phyloP scores from a whole-genome alignment of 64 coral and sea anemone genomes.

The Anthopleura sola region DNA sequence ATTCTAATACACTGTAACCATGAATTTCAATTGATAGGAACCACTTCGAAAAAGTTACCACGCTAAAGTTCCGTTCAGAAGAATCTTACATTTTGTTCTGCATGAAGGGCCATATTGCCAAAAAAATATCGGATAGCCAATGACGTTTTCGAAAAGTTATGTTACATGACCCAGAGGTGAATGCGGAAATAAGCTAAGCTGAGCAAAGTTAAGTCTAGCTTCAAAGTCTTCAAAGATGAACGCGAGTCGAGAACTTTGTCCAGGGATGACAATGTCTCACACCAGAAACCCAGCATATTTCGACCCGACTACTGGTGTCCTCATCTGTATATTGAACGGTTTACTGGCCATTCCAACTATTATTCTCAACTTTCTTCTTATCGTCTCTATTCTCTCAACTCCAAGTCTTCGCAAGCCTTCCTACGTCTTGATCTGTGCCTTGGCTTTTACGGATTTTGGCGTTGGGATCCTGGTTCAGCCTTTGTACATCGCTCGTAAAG shows the following conservation, averaged over 20 bases:
- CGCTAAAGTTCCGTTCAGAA: too few species aligned
- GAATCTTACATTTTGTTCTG: too few species aligned
- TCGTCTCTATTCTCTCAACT: constrained; percentile 17
- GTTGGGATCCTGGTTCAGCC: constrained; percentile 45
- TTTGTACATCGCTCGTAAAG: constrained; percentile 12
- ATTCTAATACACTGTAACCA: too few species aligned
- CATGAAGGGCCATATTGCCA: too few species aligned
- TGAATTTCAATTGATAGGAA: too few species aligned
- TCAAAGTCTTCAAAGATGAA: not conserved
- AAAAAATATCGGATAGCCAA: too few species aligned
- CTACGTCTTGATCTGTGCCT: constrained; percentile 24
- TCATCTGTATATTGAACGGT: constrained; percentile 27
- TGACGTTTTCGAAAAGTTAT: too few species aligned
- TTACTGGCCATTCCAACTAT: constrained; percentile 13
- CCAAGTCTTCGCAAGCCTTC: constrained; percentile 30
- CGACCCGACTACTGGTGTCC: not conserved
- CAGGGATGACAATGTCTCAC: constrained; percentile 16
- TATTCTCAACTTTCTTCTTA: constrained; percentile 9
- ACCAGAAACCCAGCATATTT: constrained; percentile 9
- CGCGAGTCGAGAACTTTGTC: not conserved
- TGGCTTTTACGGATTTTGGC: constrained; percentile 42
- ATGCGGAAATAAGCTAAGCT: too few species aligned
- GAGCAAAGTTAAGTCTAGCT: too few species aligned
- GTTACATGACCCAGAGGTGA: too few species aligned
- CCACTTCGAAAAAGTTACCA: too few species aligned